Conservation (phyloP, 2,113 vertebrate genomes). For the Gavialis gangeticus region DNA sequence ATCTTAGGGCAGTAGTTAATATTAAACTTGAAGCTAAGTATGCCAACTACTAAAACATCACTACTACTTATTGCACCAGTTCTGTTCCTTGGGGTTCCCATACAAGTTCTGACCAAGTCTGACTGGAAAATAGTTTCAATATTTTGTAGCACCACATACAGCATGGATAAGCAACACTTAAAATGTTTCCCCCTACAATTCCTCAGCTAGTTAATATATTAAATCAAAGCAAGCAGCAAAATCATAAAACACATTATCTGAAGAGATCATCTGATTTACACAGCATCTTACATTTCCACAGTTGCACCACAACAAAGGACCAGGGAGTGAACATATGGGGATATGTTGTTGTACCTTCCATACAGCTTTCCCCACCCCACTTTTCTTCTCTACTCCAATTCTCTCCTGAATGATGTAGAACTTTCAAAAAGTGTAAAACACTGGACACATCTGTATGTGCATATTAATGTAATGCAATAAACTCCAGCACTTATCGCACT, state of each 20-base stretch:
- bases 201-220: background rate
- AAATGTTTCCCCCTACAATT: background rate
- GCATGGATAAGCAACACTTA: background rate
- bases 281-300: background rate
- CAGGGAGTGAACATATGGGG: background rate
- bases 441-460: too few relatives aligned
- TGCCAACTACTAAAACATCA: background rate
- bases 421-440: too few relatives aligned
- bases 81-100: background rate
- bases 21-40: background rate
- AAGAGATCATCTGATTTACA: background rate
- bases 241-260: background rate
- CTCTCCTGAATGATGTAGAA: background rate
- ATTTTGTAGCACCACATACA: background rate
- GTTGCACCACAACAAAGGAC: background rate
- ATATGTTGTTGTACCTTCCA: background rate
- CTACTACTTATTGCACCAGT: background rate
- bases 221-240: background rate
- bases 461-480: too few relatives aligned
- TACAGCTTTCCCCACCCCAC: background rate
- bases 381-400: background rate
- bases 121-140: background rate
- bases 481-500: too few relatives aligned
- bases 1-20: rapidly evolving
- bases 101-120: background rate